Evolutionary conservation across 2,888 invertebrate genomes (phyloP).

Genomic region (Salticus scenicus): DNA sequence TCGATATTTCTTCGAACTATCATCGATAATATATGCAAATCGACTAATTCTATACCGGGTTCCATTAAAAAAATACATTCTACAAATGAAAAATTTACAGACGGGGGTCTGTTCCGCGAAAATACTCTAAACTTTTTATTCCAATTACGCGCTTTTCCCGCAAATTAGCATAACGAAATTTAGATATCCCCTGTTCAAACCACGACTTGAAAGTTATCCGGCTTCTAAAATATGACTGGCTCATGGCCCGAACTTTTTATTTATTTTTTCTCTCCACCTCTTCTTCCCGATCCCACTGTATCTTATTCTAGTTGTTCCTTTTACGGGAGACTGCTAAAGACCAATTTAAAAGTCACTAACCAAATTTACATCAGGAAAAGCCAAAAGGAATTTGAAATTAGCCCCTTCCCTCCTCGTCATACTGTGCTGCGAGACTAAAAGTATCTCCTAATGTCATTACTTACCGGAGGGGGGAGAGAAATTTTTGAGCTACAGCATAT

Average conservation of each 20-base stretch:
- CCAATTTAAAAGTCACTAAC: conserved; percentile 68
- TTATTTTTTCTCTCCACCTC: background rate
- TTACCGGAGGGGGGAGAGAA: background rate
- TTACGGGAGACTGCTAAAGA: conserved; percentile 34
- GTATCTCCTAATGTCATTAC: conserved; percentile 49
- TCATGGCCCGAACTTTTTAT: conserved; percentile 7
- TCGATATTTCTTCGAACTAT: background rate
- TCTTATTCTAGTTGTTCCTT: background rate
- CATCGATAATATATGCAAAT: conserved; percentile 14
- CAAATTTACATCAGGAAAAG: conserved; percentile 45
- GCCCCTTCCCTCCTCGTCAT: background rate
- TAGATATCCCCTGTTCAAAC: conserved; percentile 9
- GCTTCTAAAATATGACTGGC: conserved; percentile 19
- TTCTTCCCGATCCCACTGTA: background rate
- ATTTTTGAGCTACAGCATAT: too few species aligned
- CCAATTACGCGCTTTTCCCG: conserved; percentile 54
- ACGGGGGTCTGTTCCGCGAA: background rate
- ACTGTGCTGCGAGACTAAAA: conserved; percentile 9
- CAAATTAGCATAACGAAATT: conserved; percentile 60
- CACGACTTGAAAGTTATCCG: conserved; percentile 23
- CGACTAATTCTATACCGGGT: conserved; percentile 13
- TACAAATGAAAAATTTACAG: background rate
- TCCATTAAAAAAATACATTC: conserved; percentile 24
- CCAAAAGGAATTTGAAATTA: conserved; percentile 65
- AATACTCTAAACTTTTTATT: conserved; percentile 66